Conservation (phyloP, 2,113 vertebrate genomes). For the Poeciliopsis retropinna region DNA sequence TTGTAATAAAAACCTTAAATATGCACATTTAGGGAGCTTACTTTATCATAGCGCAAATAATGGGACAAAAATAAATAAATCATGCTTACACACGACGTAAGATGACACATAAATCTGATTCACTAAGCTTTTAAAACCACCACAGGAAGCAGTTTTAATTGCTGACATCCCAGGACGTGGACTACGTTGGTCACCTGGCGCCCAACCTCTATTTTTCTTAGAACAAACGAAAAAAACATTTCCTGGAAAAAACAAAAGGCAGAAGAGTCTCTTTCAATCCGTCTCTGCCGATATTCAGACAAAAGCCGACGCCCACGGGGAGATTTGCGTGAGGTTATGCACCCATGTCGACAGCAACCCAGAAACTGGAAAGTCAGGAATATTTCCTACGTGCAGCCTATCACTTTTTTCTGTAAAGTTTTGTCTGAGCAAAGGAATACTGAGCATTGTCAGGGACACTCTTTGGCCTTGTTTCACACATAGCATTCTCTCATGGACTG, state of each 20-base stretch:
- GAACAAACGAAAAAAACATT: background rate
- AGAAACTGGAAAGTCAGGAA: conserved; percentile 6
- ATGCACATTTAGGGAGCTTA: no score
- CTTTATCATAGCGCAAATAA: no score
- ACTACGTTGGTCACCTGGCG: background rate
- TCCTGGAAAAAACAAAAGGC: background rate
- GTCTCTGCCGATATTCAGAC: background rate
- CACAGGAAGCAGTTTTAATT: background rate
- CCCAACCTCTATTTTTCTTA: background rate
- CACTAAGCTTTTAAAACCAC: background rate
- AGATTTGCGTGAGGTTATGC: background rate
- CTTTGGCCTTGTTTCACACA: background rate
- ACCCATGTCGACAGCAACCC: background rate
- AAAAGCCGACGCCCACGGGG: background rate
- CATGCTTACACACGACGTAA: background rate
- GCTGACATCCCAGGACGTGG: background rate
- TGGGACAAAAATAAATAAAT: background rate
- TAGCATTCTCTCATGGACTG: conserved; percentile 3
- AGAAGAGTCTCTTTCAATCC: background rate
- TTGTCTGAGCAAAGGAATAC: background rate
- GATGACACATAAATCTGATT: background rate
- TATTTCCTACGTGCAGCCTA: background rate
- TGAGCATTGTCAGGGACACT: background rate
- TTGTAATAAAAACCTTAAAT: background rate
- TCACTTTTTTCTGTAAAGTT: background rate